Evolutionary conservation across 2,113 vertebrate species (phyloP).

Genomic region (Eublepharis macularius): DNA sequence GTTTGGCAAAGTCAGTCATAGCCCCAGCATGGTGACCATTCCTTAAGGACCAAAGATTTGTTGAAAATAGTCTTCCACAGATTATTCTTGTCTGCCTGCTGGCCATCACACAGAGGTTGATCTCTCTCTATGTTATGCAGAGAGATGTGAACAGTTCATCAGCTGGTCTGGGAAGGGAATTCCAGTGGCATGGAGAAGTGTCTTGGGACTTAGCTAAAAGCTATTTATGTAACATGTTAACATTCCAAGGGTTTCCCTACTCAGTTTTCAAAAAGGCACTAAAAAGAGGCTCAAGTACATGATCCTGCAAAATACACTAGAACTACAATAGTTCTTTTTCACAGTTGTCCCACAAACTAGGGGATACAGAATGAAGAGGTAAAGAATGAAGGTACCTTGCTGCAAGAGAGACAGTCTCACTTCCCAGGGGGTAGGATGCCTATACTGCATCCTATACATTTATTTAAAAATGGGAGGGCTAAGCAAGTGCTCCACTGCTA

Average conservation of each 20-base stretch:
- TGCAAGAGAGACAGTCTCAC: not conserved
- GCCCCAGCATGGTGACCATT: not conserved
- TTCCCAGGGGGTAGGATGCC: no score
- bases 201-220: not conserved
- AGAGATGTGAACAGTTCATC: not conserved
- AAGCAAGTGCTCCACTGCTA: not conserved
- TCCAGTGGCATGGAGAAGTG: not conserved
- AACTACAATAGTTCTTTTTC: not conserved
- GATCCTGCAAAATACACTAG: not conserved
- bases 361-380: not conserved
- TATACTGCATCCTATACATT: not conserved
- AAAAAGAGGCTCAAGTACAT: not conserved
- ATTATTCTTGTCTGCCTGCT: constrained; percentile 2
- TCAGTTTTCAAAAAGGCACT: not conserved
- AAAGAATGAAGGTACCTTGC: not conserved
- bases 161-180: constrained; percentile 1
- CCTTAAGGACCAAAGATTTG: not conserved
- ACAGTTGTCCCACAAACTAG: not conserved
- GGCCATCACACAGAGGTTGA: not conserved
- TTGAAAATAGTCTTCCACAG: not conserved
- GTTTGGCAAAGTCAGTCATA: not conserved
- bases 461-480: not conserved
- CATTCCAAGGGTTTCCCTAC: not conserved
- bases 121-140: not conserved
- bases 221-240: not conserved